Base-by-base conservation (phyloP, 1,140 invertebrate genomes). In the Halesus radiatus region DNA sequence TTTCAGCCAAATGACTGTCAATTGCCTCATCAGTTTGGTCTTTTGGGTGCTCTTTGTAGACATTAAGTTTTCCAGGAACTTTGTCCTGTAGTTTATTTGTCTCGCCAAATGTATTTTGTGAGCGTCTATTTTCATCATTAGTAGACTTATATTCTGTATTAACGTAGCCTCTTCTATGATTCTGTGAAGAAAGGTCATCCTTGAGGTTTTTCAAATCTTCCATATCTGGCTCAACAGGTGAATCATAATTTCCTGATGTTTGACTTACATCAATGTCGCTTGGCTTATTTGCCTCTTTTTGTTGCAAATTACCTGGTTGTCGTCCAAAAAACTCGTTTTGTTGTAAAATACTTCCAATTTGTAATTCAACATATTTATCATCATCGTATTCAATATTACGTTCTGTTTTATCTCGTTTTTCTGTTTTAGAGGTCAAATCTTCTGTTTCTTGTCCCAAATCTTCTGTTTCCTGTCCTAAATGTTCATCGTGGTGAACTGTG, bases 371-470 rank as follows among this genome's bases (percentile, higher is more conserved):
- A 53, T 52, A 53, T 72, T 53, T 53, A 53, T 52, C 53, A 23
- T 72, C 68, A 23, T 70, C 66, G 22, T 72, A 37, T 23, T 50
- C 74, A 64, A 76, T 64, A 29, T 76, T 76, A 13, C 74, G 45
- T 73, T 79, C 23, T 52, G 60, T 78, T 76, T 60, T 58, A 6
- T 22, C 20, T 53, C 45, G 45, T 6, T 66, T 32, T 52, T 79
- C 50, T 29, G 74, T 80, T 29, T 80, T 75, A n/a, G 73, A 73
- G 32, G 64, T 52, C 29, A 76, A 66, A 37, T 76, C 73, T 73
- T 72, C 73, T 20, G 53, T 70, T 76, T 80, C 23, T 18, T 79
- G 73, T 32, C 56, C 72, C 20, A 84, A 79, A 29, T 84, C 73
- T 60, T 80, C 62, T 29, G 76, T 56, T 37, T 66, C n/a, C 29